Base-by-base conservation (phyloP, 2,113 vertebrate genomes). In the Amazona guildingii region DNA sequence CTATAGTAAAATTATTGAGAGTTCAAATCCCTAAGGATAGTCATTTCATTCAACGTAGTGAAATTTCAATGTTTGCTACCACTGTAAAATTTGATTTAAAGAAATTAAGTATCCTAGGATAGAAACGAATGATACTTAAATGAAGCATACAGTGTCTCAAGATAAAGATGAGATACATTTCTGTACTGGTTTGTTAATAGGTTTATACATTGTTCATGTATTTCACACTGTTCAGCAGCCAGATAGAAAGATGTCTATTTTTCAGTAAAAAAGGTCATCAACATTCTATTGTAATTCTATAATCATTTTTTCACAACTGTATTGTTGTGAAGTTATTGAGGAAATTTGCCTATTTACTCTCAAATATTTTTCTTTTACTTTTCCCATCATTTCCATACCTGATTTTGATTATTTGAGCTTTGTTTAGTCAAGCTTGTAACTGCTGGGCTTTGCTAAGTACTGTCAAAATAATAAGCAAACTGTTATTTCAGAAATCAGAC, bases 71-170 rank as follows among this genome's bases (percentile, higher is more conserved):
- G 21, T 80, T 89, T 93, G 63, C 33, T 59, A 29, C 59, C 4
- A 33, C 44, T 86, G n/a, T 70, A 81, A 90, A 92, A 80, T 37
- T 75, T 63, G 46, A 87, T 49, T 86, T 94, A 90, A 83, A 31
- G n/a, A 74, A 46, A 77, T 70, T 73, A 88, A 62, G 24, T 11
- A 21, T 72, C 48, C 74, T 55, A 27, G 62, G 66, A 82, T 20
- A 85, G 70, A 64, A 87, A 91, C 9, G 82, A 87, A 68, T 79
- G 43, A 55, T 64, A 39, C 48, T 94, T 82, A 82, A 94, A 83
- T 17, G 46, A 85, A 49, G 52, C 66, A 55, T 49, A n/a, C 7
- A 21, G 14, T 69, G 25, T 80, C 59, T 92, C 28, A 37, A 66
- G 59, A 35, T 2, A 84, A 64, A 67, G 59, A 77, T 31, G 25